Evolutionary conservation across 2,888 invertebrate species (phyloP).

Genomic region (Diadegma fenestrale): DNA sequence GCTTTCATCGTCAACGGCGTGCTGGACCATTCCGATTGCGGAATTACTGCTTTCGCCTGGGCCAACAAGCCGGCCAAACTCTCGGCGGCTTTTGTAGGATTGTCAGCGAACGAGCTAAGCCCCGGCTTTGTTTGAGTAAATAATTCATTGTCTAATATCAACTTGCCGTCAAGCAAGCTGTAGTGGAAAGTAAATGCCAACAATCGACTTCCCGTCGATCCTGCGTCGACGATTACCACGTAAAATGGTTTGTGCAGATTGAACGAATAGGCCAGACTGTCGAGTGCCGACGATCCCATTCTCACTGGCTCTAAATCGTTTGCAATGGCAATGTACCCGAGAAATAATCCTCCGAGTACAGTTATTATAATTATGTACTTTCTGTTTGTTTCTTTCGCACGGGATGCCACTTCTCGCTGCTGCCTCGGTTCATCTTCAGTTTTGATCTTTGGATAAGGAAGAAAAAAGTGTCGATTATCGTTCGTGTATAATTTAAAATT

Average conservation of each 20-base stretch:
- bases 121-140: slow-evolving; percentile 96
- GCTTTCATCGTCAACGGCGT: slow-evolving; percentile 96
- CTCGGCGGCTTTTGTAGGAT: slow-evolving; percentile 92
- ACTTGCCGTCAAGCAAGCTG: slow-evolving; percentile 87
- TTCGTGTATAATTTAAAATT: background rate
- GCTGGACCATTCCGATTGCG: slow-evolving; percentile 89
- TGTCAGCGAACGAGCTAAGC: slow-evolving; percentile 93
- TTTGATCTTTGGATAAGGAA: slow-evolving; percentile 67
- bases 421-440: slow-evolving; percentile 71
- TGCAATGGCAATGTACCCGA: slow-evolving; percentile 80
- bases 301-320: slow-evolving; percentile 78
- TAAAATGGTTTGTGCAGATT: slow-evolving; percentile 91
- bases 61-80: slow-evolving; percentile 91
- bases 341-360: slow-evolving; percentile 74
- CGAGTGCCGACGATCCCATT: slow-evolving; percentile 86
- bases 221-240: slow-evolving; percentile 97
- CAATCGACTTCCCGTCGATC: slow-evolving; percentile 96
- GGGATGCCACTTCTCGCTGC: slow-evolving; percentile 69
- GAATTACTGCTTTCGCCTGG: slow-evolving; percentile 92
- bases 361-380: slow-evolving; percentile 73
- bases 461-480: background rate
- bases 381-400: slow-evolving; percentile 74
- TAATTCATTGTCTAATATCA: slow-evolving; percentile 93
- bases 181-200: slow-evolving; percentile 94
- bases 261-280: slow-evolving; percentile 90